Conservation (phyloP, 2,113 vertebrate genomes). For the Eolophus roseicapilla region DNA sequence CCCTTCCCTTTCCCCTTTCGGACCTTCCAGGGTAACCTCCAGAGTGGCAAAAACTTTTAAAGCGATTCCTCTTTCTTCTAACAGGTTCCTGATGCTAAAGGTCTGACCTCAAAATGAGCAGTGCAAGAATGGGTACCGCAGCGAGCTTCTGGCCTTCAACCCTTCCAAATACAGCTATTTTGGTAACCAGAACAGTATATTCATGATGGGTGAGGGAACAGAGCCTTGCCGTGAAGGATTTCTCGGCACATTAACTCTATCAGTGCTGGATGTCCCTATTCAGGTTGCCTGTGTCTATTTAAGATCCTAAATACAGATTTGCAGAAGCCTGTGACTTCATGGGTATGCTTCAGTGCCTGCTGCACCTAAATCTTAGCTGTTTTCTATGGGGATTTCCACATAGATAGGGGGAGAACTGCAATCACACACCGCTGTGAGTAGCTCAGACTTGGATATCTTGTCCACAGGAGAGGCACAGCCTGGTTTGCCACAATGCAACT, state of each 20-base stretch:
- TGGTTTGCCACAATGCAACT: neutral
- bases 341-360: neutral
- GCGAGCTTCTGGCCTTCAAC: constrained; percentile 5
- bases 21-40: neutral
- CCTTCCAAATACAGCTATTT: neutral
- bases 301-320: neutral
- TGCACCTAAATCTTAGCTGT: neutral
- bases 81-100: constrained; percentile 62
- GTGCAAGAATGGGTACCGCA: neutral
- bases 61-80: constrained; percentile 35
- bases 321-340: neutral
- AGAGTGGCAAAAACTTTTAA: constrained; percentile 38
- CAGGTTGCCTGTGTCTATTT: neutral
- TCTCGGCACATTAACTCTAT: constrained; percentile 15
- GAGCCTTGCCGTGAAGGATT: neutral
- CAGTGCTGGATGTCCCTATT: neutral
- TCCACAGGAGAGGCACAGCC: neutral
- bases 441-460: neutral
- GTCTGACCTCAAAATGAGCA: constrained; percentile 54
- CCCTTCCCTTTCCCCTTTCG: constrained; percentile 28
- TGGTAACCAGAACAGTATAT: constrained; percentile 1
- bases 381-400: neutral
- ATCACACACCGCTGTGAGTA: neutral
- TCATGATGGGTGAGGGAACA: neutral
- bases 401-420: neutral